Conservation (phyloP, 1,140 invertebrate genomes). For the Lepidostoma basale region DNA sequence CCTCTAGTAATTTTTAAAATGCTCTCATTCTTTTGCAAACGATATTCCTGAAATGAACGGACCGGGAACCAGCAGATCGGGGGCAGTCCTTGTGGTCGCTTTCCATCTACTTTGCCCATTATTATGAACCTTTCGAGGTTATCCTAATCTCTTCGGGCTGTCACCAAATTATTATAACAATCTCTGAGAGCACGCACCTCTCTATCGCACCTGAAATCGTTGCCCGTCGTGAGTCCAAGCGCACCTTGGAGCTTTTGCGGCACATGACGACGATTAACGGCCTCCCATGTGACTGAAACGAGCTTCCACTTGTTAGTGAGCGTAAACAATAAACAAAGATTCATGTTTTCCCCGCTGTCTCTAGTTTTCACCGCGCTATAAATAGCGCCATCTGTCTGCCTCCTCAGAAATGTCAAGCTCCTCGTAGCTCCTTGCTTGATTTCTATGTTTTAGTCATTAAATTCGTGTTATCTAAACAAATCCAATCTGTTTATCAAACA, state of each 20-base stretch:
- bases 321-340: slow-evolving; percentile 2
- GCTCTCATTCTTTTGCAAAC: too few relatives aligned
- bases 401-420: not conserved
- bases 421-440: not conserved
- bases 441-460: slow-evolving; percentile 9
- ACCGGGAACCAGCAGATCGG: too few relatives aligned
- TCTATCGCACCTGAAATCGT: too few relatives aligned
- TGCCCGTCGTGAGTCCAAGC: too few relatives aligned
- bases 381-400: not conserved
- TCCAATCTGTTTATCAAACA: slow-evolving; percentile 24
- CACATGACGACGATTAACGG: not conserved
- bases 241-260: not conserved
- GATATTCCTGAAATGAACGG: too few relatives aligned
- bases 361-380: not conserved
- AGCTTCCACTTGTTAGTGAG: not conserved
- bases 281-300: not conserved
- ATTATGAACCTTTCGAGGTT: too few relatives aligned
- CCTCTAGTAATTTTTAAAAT: too few relatives aligned
- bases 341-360: not conserved
- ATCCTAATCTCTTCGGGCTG: too few relatives aligned
- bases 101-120: too few relatives aligned
- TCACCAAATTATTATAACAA: too few relatives aligned
- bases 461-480: slow-evolving; percentile 27
- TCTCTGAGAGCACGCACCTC: too few relatives aligned
- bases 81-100: too few relatives aligned